Percentiles rank a stretch among this genome's conserved stretches.
Evolutionary conservation across 2,113 vertebrate species (phyloP).

Genomic region (Thamnophis sirtalis): DNA sequence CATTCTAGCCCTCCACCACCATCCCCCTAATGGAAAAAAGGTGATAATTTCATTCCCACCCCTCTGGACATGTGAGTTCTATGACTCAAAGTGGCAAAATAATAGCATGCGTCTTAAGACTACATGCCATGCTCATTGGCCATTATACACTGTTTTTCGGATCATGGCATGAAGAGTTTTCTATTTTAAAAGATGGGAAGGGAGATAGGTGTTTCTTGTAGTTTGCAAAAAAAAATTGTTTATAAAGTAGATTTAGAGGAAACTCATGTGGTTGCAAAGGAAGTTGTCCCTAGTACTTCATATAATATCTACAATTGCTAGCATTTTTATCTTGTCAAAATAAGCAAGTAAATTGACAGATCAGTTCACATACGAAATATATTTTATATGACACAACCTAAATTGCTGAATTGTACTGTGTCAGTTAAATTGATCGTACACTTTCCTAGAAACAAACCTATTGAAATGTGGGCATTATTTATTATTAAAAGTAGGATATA

Average conservation of each 20-base stretch:
- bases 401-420: neutral
- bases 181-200: neutral
- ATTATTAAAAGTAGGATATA: neutral
- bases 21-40: neutral
- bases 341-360: neutral
- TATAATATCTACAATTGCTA: neutral
- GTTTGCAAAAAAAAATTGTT: neutral
- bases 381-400: neutral
- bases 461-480: neutral
- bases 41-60: neutral
- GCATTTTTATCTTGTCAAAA: neutral
- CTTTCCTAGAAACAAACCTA: neutral
- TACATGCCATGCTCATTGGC: neutral
- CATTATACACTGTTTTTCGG: neutral
- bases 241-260: neutral
- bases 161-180: neutral
- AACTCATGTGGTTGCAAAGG: neutral
- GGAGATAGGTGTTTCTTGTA: neutral
- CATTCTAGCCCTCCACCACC: too few species aligned
- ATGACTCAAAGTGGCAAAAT: neutral
- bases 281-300: neutral
- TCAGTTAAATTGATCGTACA: neutral
- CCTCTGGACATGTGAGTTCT: neutral
- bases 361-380: neutral
- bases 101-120: neutral